Evolutionary conservation across 2,797 vertebrate genomes (phyloP).

Genomic region (Premnoplex brunnescens): DNA sequence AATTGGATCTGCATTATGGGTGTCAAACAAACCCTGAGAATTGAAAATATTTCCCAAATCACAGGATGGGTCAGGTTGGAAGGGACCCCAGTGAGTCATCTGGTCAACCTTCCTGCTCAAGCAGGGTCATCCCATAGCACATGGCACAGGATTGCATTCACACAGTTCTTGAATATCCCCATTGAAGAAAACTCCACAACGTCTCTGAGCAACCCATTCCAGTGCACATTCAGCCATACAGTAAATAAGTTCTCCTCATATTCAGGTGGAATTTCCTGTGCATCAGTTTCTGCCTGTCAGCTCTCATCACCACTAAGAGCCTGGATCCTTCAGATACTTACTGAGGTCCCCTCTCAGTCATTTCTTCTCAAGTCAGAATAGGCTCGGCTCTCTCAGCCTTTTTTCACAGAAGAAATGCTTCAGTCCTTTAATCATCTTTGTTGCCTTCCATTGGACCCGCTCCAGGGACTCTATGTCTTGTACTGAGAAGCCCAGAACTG

Average conservation of each 20-base stretch:
- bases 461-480: too few relatives aligned
- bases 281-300: not conserved
- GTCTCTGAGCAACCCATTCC: not conserved
- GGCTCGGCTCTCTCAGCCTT: not conserved
- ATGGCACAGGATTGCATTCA: not conserved
- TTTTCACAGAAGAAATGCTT: too few relatives aligned
- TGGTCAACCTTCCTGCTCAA: not conserved
- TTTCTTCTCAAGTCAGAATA: not conserved
- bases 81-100: not conserved
- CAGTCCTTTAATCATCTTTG: not conserved
- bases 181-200: not conserved
- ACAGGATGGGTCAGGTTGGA: not conserved
- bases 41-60: not conserved
- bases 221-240: not conserved
- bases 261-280: not conserved
- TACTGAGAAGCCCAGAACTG: not conserved
- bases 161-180: not conserved
- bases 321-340: not conserved
- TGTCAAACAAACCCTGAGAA: not conserved
- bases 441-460: not conserved
- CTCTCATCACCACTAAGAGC: not conserved
- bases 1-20: not conserved
- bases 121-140: not conserved
- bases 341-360: not conserved
- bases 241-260: not conserved